A percentile compares a stretch with the other conserved stretches of the same genome.
phyloP scores from a whole-genome alignment of 2,797 vertebrate genomes.

The Melanotaenia pygmaea region DNA sequence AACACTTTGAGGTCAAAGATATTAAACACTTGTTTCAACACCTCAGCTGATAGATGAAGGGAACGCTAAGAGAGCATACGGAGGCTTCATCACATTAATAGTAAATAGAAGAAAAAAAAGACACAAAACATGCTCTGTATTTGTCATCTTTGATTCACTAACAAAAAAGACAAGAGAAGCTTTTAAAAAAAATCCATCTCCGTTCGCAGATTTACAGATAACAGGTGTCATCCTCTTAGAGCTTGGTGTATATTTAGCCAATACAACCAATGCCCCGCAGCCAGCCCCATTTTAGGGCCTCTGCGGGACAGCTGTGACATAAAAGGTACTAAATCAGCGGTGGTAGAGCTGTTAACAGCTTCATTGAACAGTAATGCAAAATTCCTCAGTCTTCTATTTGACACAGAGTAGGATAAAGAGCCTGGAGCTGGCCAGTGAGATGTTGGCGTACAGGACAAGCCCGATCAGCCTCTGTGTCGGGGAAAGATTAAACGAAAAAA shows the following conservation, averaged over 20 bases:
- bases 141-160: constrained; percentile 30
- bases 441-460: constrained; percentile 16
- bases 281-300: constrained; percentile 20
- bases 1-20: constrained; percentile 34
- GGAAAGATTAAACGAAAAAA: constrained; percentile 5
- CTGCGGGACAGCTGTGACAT: constrained; percentile 46
- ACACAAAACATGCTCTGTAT: constrained; percentile 1
- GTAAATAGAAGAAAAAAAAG: constrained; percentile 9
- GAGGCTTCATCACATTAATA: background rate
- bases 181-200: constrained; percentile 19
- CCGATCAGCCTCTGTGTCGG: background rate
- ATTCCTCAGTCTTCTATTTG: constrained; percentile 37
- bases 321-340: constrained; percentile 65
- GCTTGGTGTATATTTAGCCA: constrained; percentile 35
- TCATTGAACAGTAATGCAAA: constrained; percentile 62
- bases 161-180: constrained; percentile 3
- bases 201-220: constrained; percentile 22
- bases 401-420: constrained; percentile 58
- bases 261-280: constrained; percentile 42
- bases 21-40: constrained; percentile 15
- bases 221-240: constrained; percentile 24
- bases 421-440: constrained; percentile 44
- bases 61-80: background rate
- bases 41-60: constrained; percentile 10
- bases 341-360: constrained; percentile 47